Evolutionary conservation across 2,888 invertebrate genomes (phyloP), one percentile per base, ranked within the genome.

Genomic region (Alloplasta piceator): DNA sequence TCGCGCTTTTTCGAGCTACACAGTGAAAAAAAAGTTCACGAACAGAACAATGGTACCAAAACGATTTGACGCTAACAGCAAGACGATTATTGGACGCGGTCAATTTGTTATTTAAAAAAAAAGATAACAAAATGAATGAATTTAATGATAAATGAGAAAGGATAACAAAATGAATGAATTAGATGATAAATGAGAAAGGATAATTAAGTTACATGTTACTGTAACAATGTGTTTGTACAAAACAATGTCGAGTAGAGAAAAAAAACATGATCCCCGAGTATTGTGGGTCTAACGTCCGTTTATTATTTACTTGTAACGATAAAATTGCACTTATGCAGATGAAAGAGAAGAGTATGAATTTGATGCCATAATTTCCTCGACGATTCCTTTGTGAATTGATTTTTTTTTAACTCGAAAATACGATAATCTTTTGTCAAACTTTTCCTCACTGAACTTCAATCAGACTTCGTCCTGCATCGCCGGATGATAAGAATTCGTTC

Each of bases 381-480:
- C 26, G 73, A 50, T n/a, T 55, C 14, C 7, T 70, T 6, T n/a
- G 38, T 12, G 10, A 46, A 3, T 38, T 16, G 71, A 68, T 55
- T 56, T 26, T 68, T 12, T 55, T 55, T 41, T 38, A n/a, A n/a
- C 2, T n/a, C 38, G 26, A 26, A 26, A 26, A 1, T 26, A 3
- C 26, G 26, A 26, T 26, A 26, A 26, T 26, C 26, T 26, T 26
- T 26, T 26, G 26, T 26, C 26, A 26, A 26, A 26, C 3, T 26
- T 26, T 26, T 26, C 26, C 26, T 66, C 50, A 46, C 3, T 12
- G 26, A 4, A 43, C n/a, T 26, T 26, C 36, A 55, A 80, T 87
- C 88, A 94, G 71, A 93, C 93, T 86, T 94, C 93, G 80, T 93
- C 90, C 85, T 94, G 94, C 91, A 94, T 90, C 1, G 94, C 93